Evolutionary conservation across 1,140 invertebrate species (phyloP).

Genomic region (Pararge aegeria): DNA sequence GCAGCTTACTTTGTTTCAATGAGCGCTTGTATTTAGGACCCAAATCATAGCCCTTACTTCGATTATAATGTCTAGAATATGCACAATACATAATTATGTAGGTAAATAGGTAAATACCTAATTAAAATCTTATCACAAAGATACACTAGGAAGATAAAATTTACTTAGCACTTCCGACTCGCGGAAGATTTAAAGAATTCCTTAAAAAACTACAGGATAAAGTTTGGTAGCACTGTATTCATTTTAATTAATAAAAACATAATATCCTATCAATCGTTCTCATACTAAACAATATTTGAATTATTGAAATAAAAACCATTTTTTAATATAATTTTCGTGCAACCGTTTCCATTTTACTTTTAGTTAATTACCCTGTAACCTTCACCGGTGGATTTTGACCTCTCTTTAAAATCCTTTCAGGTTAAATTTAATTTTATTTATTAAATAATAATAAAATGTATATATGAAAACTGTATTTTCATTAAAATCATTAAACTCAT

Average conservation of each 20-base stretch:
- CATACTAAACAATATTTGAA: background rate
- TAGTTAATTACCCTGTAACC: constrained; percentile 62
- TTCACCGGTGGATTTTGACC: constrained; percentile 34
- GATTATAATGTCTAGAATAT: background rate
- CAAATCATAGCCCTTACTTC: constrained; percentile 1
- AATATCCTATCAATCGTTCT: background rate
- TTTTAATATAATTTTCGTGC: constrained; percentile 9
- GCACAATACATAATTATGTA: background rate
- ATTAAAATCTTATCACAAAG: background rate
- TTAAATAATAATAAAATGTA: constrained; percentile 14
- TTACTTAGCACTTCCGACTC: background rate
- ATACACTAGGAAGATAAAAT: constrained; percentile 1
- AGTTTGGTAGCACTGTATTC: background rate
- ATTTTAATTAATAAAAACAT: background rate
- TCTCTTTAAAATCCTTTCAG: constrained; percentile 7
- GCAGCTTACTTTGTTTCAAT: background rate
- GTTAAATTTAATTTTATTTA: constrained; percentile 15
- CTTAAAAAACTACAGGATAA: background rate
- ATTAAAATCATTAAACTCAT: constrained; percentile 19
- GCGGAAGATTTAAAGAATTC: background rate
- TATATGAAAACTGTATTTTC: background rate
- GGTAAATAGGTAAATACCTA: background rate
- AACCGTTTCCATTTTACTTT: constrained; percentile 13
- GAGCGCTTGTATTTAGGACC: background rate
- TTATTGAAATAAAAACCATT: background rate